These are phyloP conservation scores for Ivindomyrus marchei DNA, from an alignment of 2,113 vertebrate genomes.

Conservation along the genomic window DNA sequence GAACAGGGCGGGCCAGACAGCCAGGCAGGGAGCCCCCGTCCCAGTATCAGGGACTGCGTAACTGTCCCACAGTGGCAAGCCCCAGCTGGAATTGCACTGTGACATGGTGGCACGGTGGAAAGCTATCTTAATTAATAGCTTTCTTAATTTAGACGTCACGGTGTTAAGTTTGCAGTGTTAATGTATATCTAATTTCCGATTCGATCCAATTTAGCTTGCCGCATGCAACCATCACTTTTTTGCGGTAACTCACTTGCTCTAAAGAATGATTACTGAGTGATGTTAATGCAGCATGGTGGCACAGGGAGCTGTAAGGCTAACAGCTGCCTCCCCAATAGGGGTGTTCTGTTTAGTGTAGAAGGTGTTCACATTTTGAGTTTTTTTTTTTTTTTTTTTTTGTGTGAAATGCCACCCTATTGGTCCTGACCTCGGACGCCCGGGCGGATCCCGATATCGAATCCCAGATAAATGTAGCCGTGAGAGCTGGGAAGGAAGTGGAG, in stretches of 20 bases:
- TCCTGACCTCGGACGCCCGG: constrained; percentile 42
- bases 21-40: background rate
- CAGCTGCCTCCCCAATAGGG: background rate
- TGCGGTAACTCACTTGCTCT: background rate
- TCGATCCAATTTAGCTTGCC: background rate
- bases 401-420: constrained; percentile 31
- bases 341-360: background rate
- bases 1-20: constrained; percentile 28
- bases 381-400: background rate
- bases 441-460: constrained; percentile 10
- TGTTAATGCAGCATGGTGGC: background rate
- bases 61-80: background rate
- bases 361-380: background rate
- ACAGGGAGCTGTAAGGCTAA: background rate
- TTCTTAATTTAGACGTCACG: background rate
- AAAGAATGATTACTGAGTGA: background rate
- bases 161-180: background rate
- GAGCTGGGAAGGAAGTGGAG: constrained; percentile 36
- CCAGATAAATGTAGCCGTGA: constrained; percentile 47
- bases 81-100: background rate
- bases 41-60: background rate
- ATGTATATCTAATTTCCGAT: background rate
- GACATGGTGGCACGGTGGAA: background rate
- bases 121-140: background rate
- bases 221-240: background rate